A percentile compares a stretch with the other conserved stretches of the same genome.
Evolutionary conservation across 2,113 vertebrate species (phyloP).

Genomic region (Bubo blakistoni): DNA sequence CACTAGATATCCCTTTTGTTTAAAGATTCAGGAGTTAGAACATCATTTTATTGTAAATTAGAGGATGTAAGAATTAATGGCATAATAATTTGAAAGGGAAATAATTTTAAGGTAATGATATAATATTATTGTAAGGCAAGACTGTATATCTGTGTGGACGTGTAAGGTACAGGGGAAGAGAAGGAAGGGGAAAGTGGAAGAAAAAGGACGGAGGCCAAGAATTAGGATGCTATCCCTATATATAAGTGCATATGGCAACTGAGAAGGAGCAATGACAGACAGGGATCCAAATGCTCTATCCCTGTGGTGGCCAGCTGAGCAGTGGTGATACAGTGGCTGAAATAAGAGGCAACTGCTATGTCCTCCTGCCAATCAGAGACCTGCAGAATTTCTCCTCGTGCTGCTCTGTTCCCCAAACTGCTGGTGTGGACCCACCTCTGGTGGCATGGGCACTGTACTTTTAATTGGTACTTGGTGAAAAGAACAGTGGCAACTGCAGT

Average conservation of each 20-base stretch:
- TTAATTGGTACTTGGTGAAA: not conserved
- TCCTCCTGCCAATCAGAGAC: not conserved
- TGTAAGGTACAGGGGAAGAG: not conserved
- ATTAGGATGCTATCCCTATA: not conserved
- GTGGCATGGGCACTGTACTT: not conserved
- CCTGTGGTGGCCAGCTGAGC: not conserved
- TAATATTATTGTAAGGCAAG: not conserved
- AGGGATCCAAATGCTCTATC: not conserved
- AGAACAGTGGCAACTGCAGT: not conserved
- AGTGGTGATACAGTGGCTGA: not conserved
- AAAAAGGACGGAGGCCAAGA: not conserved
- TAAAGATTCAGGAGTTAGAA: not conserved
- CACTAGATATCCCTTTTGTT: not conserved
- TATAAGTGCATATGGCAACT: not conserved
- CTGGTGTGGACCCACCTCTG: accelerated
- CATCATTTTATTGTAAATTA: not conserved
- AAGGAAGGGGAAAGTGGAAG: not conserved
- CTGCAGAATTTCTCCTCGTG: accelerated
- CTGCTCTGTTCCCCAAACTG: not conserved
- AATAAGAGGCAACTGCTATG: not conserved
- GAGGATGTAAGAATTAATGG: not conserved
- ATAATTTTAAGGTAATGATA: not conserved
- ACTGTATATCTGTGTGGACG: not conserved
- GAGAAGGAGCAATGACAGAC: not conserved
- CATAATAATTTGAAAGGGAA: not conserved